These are phyloP conservation scores for Semibalanus balanoides DNA, from an alignment of 1,140 invertebrate genomes.

Conservation along the genomic window DNA sequence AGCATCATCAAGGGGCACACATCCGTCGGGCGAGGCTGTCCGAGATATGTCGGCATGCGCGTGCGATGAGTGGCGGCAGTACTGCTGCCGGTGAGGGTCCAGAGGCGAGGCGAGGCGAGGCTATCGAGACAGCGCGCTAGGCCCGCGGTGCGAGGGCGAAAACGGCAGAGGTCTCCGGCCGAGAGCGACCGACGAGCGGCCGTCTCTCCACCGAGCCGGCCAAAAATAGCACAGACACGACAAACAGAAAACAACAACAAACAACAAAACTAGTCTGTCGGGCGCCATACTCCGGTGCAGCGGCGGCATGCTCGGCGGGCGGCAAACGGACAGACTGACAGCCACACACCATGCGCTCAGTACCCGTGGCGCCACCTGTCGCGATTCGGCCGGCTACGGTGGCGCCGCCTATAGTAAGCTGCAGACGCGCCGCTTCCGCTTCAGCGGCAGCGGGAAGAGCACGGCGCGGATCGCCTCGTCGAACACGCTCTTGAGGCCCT, in stretches of 20 bases:
- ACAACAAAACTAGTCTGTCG: background rate
- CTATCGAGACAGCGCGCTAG: too few species aligned
- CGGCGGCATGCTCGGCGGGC: background rate
- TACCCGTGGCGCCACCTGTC: background rate
- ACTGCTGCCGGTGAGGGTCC: too few species aligned
- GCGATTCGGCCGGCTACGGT: background rate
- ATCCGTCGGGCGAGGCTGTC: too few species aligned
- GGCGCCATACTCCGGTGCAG: background rate
- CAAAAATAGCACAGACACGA: background rate
- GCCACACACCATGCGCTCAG: background rate
- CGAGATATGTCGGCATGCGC: too few species aligned
- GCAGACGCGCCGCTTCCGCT: constrained; percentile 43
- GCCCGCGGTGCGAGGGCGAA: too few species aligned
- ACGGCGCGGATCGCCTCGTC: constrained; percentile 99
- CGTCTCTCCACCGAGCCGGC: too few species aligned
- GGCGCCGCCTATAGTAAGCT: background rate
- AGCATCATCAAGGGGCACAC: too few species aligned
- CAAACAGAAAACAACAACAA: background rate
- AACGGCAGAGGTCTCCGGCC: too few species aligned
- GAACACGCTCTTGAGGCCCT: constrained; percentile 98
- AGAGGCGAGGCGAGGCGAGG: too few species aligned
- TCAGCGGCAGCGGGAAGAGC: constrained; percentile 74
- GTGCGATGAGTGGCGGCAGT: too few species aligned
- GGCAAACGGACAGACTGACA: background rate
- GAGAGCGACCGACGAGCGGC: too few species aligned